These are phyloP conservation scores for Rallus limicola DNA, from an alignment of 2,113 vertebrate species.

Conservation along the genomic window DNA sequence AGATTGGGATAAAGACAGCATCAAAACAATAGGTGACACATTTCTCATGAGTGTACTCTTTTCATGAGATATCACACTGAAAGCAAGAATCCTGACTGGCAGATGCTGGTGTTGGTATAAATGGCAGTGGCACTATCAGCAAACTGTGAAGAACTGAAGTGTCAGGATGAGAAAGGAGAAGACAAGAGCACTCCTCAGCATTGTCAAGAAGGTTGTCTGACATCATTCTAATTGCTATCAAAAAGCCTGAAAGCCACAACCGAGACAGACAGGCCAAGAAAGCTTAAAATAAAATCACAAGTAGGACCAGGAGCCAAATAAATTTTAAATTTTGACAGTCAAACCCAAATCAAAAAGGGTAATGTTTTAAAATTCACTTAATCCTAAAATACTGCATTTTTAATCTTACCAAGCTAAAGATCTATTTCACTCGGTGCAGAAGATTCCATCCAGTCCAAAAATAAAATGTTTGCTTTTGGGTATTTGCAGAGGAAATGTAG, in stretches of 20 bases:
- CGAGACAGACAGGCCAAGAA: neutral
- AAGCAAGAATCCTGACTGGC: slow-evolving; percentile 4
- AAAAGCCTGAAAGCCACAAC: neutral
- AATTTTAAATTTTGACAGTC: neutral
- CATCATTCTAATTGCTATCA: neutral
- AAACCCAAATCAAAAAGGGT: neutral
- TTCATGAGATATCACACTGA: neutral
- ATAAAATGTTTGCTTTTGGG: neutral
- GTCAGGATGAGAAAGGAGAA: slow-evolving; percentile 23
- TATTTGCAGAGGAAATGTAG: neutral
- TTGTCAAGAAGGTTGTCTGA: neutral
- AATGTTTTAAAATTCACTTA: neutral
- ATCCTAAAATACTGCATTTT: neutral
- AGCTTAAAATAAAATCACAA: neutral
- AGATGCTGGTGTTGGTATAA: neutral
- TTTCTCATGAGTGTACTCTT: neutral
- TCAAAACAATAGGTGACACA: neutral
- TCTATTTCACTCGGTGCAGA: neutral
- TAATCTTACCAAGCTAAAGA: neutral
- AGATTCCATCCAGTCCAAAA: neutral
- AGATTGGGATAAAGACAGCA: neutral
- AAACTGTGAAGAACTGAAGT: slow-evolving; percentile 7
- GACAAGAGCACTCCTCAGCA: neutral
- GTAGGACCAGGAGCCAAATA: neutral
- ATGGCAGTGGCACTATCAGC: neutral